Evolutionary conservation across 1,140 invertebrate species (phyloP).

Genomic region (Helicoverpa zea): DNA sequence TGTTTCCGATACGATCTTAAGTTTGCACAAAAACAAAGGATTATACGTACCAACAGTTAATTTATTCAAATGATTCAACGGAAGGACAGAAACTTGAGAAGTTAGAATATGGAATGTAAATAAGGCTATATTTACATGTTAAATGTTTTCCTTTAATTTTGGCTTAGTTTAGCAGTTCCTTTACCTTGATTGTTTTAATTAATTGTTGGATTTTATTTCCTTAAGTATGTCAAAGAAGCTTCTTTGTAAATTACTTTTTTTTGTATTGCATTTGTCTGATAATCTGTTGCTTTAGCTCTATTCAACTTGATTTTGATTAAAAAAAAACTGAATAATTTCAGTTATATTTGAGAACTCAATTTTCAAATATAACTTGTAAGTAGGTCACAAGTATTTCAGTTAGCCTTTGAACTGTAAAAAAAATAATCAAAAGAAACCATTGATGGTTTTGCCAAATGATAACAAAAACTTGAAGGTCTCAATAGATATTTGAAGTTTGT

Average conservation of each 20-base stretch:
- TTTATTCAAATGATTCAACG: slow-evolving; percentile 30
- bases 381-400: slow-evolving; percentile 10
- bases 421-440: neutral
- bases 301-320: no score
- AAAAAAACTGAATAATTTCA: no score
- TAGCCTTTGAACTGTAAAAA: neutral
- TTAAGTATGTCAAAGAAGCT: neutral
- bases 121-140: slow-evolving; percentile 9
- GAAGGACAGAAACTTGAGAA: slow-evolving; percentile 18
- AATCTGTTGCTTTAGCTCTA: neutral
- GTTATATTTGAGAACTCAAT: no score
- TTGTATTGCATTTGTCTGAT: neutral
- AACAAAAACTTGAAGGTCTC: neutral
- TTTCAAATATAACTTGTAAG: neutral
- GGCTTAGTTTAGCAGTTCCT: neutral
- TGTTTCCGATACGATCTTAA: slow-evolving; percentile 24
- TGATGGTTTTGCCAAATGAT: neutral
- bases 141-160: neutral
- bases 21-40: slow-evolving; percentile 31
- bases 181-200: neutral
- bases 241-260: neutral
- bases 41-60: neutral
- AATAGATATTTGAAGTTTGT: neutral
- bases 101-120: slow-evolving; percentile 13
- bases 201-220: neutral